Evolutionary conservation across 2,113 vertebrate genomes (phyloP), one percentile per base, ranked within the genome.

Genomic region (Polyodon spathula): DNA sequence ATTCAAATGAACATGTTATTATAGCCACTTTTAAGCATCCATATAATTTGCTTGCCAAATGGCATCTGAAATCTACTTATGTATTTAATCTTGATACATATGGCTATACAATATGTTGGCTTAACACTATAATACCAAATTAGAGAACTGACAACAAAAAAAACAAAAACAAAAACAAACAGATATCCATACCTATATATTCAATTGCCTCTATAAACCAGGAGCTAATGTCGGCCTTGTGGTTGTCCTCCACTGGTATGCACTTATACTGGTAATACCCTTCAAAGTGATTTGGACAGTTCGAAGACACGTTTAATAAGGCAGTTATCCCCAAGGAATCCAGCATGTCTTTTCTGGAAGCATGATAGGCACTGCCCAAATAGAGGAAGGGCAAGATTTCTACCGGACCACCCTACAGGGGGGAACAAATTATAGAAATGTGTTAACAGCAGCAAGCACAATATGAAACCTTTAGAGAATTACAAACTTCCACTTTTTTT

Each of bases 131-230:
- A n/a, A n/a, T 27, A 27, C 27, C 27, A 27, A 27, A 27, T 27
- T 27, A 27, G 27, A 27, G 27, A 2, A 27, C 27, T 27, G 27
- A 27, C 27, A 27, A 27, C 27, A 27, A 27, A 27, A 27, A 1
- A 27, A 27, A 27, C 27, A 27, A 1, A 27, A 27, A 27, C 27
- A 27, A 27, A 27, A 46, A 46, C 2, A 46, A 46, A 14, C 8
- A 8, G 44, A 6, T 9, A 5, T 4, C 16, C 59, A 63, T 87
- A 98, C 96, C 96, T 81, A 99, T 98, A 76, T 96, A 99, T 69
- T 97, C 93, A 5, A 99, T 99, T 0, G 96, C 96, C 78, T 99
- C 96, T 2, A 89, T 89, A 85, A 99, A 99, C 96, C 96, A 99
- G 77, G 90, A 95, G 77, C 95, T 97, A 85, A 99, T 99, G 73